Base-by-base conservation (phyloP, 2,797 vertebrate species). In the Sebastes reedi region DNA sequence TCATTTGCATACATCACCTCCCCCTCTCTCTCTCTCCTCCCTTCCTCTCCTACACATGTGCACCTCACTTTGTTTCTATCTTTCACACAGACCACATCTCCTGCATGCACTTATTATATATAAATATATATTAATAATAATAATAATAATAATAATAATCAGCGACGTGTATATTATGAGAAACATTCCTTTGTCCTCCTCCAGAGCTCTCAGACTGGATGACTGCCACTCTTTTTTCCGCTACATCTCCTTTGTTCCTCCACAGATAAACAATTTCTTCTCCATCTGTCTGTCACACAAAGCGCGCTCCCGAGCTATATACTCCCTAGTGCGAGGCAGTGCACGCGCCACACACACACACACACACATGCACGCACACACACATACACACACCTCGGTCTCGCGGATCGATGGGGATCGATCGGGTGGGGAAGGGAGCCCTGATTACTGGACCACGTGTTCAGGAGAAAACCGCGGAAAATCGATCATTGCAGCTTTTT, bases 401-500 rank as follows among this genome's bases (percentile, higher is more conserved):
- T 90, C 59, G 61, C 90, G 83, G 94, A 96, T 96, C 96, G 88
- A 96, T 96, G 90, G 72, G 80, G 93, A 96, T 96, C 95, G 94
- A 96, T 96, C 88, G 92, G 94, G 89, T 94, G 93, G 95, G 96
- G 95, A 96, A 95, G 96, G 95, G 94, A 95, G 95, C 95, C 95
- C 95, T 96, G 96, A 96, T 96, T 96, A 96, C 96, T 95, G 95
- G 93, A 96, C 94, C 95, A 96, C 95, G 96, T 96, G 96, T 93
- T 94, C 95, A 83, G 91, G 94, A 96, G 95, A 96, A 96, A 96
- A 96, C 94, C 94, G 95, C 93, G 93, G 94, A 95, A 96, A 96
- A 96, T 96, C 96, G 95, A 96, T 96, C 93, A 95, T 95, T 96
- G 96, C 95, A 96, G 96, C 95, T 96, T 96, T 95, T 96, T 96